These are phyloP conservation scores for Drosophila arizonae DNA, from an alignment of 1,140 invertebrate genomes.

Conservation along the genomic window DNA sequence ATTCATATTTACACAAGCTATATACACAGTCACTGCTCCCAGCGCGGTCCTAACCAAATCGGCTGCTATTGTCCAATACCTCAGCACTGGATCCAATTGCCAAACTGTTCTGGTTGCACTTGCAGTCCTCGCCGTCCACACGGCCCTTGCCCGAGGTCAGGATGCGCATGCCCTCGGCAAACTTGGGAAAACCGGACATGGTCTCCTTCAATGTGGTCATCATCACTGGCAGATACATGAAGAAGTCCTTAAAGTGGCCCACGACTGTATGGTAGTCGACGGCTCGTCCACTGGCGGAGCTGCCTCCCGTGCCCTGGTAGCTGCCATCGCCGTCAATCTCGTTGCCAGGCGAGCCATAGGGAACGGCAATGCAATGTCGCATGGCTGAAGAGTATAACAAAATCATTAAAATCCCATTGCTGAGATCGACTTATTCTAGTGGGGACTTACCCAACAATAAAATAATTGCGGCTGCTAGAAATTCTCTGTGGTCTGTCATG, in stretches of 20 bases:
- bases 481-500: conserved; percentile 47
- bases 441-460: conserved; percentile 65
- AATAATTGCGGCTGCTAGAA: conserved; percentile 44
- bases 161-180: conserved; percentile 74
- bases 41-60: conserved; percentile 48
- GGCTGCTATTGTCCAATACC: conserved; percentile 49
- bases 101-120: conserved; percentile 59
- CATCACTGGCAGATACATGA: conserved; percentile 80
- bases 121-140: conserved; percentile 67
- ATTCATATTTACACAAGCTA: conserved; percentile 41
- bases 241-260: conserved; percentile 77
- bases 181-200: conserved; percentile 77
- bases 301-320: conserved; percentile 26
- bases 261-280: conserved; percentile 74
- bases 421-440: neutral
- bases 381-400: conserved; percentile 26
- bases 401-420: neutral
- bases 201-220: conserved; percentile 77
- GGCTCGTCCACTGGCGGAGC: conserved; percentile 16
- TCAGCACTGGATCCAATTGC: conserved; percentile 49
- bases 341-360: conserved; percentile 43
- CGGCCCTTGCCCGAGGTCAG: conserved; percentile 61
- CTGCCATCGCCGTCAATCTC: conserved; percentile 59
- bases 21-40: conserved; percentile 1
- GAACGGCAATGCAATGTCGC: conserved; percentile 37